Evolutionary conservation across 2,888 invertebrate genomes (phyloP).

Genomic region (Tinea semifulvella): DNA sequence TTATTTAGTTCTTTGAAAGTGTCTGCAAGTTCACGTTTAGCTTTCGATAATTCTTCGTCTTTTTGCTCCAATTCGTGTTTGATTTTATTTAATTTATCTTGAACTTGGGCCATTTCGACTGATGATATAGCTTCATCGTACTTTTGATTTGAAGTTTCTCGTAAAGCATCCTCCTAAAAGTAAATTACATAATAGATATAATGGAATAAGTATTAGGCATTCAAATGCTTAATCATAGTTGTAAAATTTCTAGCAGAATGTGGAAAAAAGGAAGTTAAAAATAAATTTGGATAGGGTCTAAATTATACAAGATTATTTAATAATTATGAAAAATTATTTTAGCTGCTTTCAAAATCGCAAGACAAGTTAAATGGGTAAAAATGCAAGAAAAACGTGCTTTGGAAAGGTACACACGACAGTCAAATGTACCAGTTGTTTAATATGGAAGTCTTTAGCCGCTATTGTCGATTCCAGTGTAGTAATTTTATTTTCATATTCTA

Average conservation of each 20-base stretch:
- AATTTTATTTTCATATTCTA: slow-evolving; percentile 67
- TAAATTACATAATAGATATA: slow-evolving; percentile 22
- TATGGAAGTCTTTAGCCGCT: slow-evolving; percentile 66
- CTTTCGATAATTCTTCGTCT: slow-evolving; percentile 36
- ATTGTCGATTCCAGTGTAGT: slow-evolving; percentile 67
- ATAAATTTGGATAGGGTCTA: neutral
- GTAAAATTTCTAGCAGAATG: too few species aligned
- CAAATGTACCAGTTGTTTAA: slow-evolving; percentile 68
- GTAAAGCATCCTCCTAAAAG: slow-evolving; percentile 48
- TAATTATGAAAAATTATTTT: neutral
- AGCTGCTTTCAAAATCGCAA: neutral
- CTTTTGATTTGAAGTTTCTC: slow-evolving; percentile 53
- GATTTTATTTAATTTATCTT: slow-evolving; percentile 47
- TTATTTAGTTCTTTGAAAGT: slow-evolving; percentile 54
- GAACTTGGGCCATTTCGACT: slow-evolving; percentile 57
- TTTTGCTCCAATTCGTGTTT: slow-evolving; percentile 44
- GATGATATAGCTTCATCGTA: slow-evolving; percentile 56
- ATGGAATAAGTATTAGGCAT: neutral
- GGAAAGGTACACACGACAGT: neutral
- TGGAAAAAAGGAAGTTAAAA: too few species aligned
- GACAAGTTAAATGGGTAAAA: neutral
- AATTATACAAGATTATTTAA: neutral
- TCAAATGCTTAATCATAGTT: neutral
- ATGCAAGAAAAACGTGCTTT: too few species aligned
- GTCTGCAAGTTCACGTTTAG: slow-evolving; percentile 43